Conservation (phyloP, 2,888 invertebrate species). For the Drosophila diplacantha region DNA sequence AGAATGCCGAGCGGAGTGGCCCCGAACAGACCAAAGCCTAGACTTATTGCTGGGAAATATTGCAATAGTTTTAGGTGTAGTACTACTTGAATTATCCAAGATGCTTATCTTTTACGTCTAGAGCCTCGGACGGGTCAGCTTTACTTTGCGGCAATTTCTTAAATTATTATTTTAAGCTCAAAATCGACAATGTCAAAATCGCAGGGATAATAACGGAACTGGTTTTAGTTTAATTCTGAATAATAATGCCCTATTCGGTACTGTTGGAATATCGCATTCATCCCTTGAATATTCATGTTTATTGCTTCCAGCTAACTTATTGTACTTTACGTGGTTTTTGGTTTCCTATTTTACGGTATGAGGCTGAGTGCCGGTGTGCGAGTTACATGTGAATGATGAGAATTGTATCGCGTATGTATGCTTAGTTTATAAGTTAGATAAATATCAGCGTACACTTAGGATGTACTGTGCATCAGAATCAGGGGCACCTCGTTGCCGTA, state of each 20-base stretch:
- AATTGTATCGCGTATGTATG: conserved; percentile 3
- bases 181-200: conserved; percentile 7
- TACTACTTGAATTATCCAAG: neutral
- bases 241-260: neutral
- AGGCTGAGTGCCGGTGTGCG: conserved; percentile 21
- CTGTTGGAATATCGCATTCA: neutral
- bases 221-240: neutral
- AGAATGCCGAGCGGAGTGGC: neutral
- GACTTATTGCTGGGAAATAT: conserved; percentile 8
- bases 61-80: conserved; percentile 27
- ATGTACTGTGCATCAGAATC: conserved; percentile 48
- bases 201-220: neutral
- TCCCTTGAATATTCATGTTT: conserved; percentile 24
- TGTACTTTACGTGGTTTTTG: conserved; percentile 40
- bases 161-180: conserved; percentile 2
- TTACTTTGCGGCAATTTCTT: neutral
- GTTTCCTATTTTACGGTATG: conserved; percentile 39
- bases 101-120: conserved; percentile 1
- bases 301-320: conserved; percentile 44
- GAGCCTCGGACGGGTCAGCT: neutral
- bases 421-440: conserved; percentile 6
- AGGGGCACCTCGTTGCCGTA: conserved; percentile 46
- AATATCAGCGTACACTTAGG: conserved; percentile 34
- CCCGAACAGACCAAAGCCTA: conserved; percentile 13
- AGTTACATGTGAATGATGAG: conserved; percentile 24